Base-by-base conservation (phyloP, 2,113 vertebrate species). In the Porphyrio hochstetteri region DNA sequence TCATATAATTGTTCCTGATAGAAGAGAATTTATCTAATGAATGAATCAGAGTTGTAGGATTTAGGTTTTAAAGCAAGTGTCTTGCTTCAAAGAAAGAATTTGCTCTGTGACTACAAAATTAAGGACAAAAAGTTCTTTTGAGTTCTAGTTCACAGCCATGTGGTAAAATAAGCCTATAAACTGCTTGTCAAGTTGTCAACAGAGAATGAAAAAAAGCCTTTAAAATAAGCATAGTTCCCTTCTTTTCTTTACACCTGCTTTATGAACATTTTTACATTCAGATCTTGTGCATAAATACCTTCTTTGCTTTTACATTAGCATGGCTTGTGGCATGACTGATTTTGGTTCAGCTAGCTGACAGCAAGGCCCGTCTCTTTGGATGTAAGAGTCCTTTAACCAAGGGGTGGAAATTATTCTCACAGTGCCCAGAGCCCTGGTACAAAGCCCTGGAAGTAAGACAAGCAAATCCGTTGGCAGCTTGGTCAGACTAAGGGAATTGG, bases 151-250 rank as follows among this genome's bases (percentile, higher is more conserved):
- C 53, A 64, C 61, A 89, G 64, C 21, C 57, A 24, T 84, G 65
- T 76, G 53, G 48, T 44, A 86, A 95, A 95, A 91, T 68, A 93
- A 78, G 21, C 29, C 9, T 46, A 70, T 75, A 82, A 93, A 89
- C 69, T 56, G 42, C 77, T 88, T 82, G 72, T 87, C 86, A 96
- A 21, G 60, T 75, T 96, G 76, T 95, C 86, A 92, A 86, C 72
- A 89, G 72, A 44, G 20, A 56, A 78, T 19, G 38, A 68, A 70
- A 86, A 86, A 90, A 74, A 48, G 7, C 16, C 33, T 95, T 82
- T 81, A 75, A 88, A 91, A 84, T 71, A 82, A 86, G 10, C 16
- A 79, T 44, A 72, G 33, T 46, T 89, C 72, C 60, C 52, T 86
- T 96, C 10, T 92, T 92, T 88, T 52, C 60, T 69, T 65, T 78